Percentiles rank a stretch among this genome's conserved stretches.
These are phyloP conservation scores for Tinamus major DNA, from an alignment of 2,797 vertebrate species.

Conservation along the genomic window DNA sequence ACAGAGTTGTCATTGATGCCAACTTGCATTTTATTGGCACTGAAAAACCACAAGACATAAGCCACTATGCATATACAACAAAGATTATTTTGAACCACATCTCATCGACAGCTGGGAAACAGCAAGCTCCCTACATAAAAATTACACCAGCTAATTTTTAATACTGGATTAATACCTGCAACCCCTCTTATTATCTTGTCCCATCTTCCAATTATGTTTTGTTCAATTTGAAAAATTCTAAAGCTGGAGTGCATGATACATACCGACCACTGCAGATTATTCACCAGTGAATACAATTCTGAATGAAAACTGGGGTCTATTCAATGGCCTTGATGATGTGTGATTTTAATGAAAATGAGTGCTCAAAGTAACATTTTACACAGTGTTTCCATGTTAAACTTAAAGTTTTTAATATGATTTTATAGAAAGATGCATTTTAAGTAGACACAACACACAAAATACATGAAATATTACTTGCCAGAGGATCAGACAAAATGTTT, in stretches of 20 bases:
- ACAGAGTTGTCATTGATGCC: neutral
- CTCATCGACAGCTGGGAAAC: neutral
- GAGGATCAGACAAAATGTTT: neutral
- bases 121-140: neutral
- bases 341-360: neutral
- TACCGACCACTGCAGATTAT: neutral
- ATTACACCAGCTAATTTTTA: neutral
- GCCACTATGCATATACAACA: neutral
- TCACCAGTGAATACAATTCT: neutral
- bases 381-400: neutral
- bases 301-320: neutral
- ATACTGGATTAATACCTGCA: neutral
- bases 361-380: neutral
- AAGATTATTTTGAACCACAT: neutral
- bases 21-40: neutral
- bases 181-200: rapidly evolving
- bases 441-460: neutral
- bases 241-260: neutral
- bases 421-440: neutral
- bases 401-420: neutral
- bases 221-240: neutral
- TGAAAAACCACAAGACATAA: neutral
- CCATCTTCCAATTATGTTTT: neutral
- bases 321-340: neutral
- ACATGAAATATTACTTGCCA: neutral